A percentile compares a stretch with the other conserved stretches of the same genome.
Conservation (phyloP, 2,888 invertebrate genomes). For the Cecidostiba fungosa region DNA sequence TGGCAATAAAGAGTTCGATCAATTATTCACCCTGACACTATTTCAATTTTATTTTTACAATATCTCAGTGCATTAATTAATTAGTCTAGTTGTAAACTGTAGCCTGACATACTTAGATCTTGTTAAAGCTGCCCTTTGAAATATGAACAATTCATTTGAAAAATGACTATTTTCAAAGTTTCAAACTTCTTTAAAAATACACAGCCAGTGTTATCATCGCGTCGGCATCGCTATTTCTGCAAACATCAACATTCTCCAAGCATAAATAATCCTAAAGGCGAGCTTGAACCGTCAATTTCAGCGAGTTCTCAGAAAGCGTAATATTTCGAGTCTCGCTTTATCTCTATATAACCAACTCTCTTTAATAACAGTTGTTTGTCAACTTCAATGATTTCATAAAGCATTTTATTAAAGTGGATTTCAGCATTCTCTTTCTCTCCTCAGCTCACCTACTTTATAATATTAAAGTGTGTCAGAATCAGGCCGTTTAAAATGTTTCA, state of each 20-base stretch:
- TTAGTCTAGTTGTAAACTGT: no score
- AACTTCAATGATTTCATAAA: neutral
- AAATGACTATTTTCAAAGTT: neutral
- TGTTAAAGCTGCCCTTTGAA: no score
- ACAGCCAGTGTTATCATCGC: neutral
- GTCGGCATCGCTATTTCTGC: neutral
- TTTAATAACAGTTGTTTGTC: constrained; percentile 4
- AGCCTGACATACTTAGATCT: no score
- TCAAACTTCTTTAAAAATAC: neutral
- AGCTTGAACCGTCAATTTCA: neutral
- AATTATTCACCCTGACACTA: no score
- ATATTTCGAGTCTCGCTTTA: constrained; percentile 7
- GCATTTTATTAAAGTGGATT: neutral
- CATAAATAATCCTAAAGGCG: neutral
- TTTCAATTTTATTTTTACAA: no score
- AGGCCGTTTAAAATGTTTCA: neutral
- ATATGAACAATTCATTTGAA: no score
- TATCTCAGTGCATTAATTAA: no score
- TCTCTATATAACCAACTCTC: neutral
- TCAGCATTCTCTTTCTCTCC: neutral
- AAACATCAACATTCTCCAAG: constrained; percentile 2
- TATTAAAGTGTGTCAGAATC: neutral
- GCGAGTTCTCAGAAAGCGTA: neutral
- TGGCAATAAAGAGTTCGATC: no score
- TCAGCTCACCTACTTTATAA: neutral